Percentiles rank a stretch among this genome's conserved stretches.
phyloP scores from a whole-genome alignment of 1,140 invertebrate species.

The Drosophila ambigua region DNA sequence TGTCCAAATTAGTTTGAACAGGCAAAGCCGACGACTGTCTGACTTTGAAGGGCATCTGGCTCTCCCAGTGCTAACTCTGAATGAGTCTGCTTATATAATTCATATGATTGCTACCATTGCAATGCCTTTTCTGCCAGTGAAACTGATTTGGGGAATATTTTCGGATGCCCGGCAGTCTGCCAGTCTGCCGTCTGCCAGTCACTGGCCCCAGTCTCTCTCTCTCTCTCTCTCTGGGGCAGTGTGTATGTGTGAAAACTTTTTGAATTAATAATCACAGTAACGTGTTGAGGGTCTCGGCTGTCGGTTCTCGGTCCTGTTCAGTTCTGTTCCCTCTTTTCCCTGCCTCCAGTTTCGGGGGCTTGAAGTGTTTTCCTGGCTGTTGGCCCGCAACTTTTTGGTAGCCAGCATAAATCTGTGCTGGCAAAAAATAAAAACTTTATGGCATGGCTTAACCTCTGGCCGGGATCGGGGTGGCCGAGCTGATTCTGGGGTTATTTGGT shows the following conservation, averaged over 20 bases:
- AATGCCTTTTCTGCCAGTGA: constrained; percentile 10
- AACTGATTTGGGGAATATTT: constrained; percentile 18
- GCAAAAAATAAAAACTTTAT: constrained; percentile 34
- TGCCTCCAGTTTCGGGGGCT: no score
- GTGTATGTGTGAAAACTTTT: constrained; percentile 54
- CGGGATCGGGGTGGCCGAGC: constrained; percentile 13
- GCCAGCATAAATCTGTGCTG: constrained; percentile 44
- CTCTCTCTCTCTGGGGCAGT: not conserved
- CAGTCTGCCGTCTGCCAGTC: not conserved
- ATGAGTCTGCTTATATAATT: constrained; percentile 29
- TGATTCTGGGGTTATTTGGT: constrained; percentile 5
- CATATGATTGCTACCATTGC: constrained; percentile 12
- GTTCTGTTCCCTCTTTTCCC: not conserved
- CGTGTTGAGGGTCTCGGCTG: constrained; percentile 44
- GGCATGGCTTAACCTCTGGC: constrained; percentile 32
- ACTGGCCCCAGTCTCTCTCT: not conserved
- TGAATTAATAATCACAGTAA: constrained; percentile 61
- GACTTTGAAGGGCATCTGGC: constrained; percentile 3
- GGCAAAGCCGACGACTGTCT: constrained; percentile 17
- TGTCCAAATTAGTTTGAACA: constrained; percentile 36
- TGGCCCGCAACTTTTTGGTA: constrained; percentile 36
- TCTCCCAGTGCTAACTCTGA: no score
- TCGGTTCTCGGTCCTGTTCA: constrained; percentile 4
- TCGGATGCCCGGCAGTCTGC: constrained; percentile 7
- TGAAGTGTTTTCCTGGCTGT: constrained; percentile 1